Base-by-base conservation (phyloP, 2,113 vertebrate species). In the Vireo altiloquus region DNA sequence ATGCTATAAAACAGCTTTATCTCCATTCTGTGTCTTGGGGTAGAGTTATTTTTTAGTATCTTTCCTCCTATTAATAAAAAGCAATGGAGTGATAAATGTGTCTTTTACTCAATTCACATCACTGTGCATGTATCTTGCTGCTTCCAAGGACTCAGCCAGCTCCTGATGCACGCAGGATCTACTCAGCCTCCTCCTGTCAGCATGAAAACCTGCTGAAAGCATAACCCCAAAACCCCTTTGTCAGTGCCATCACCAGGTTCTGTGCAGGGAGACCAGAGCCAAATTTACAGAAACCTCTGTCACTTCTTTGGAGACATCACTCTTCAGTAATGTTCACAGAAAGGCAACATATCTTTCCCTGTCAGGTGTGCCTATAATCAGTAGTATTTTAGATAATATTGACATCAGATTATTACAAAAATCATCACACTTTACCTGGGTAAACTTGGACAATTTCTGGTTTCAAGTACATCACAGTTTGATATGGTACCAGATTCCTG, bases 1-100 rank as follows among this genome's bases (percentile, higher is more conserved):
- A 83, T 82, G 77, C 92, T 72, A 77, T 95, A 93, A 94, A 94
- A 91, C 61, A 95, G 83, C 79, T 96, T 96, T 94, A 94, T 92
- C 86, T 94, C 69, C 81, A 84, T 87, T 78, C 87, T 90, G 79
- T 85, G 75, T 94, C 81, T 94, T 70, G 72, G 50, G 70, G 42
- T 92, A 91, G 94, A 97, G 82, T 83, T 85, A 96, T 90, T 91
- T 94, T 93, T 94, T 76, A 95, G 88, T 87, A 68, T 91, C 94
- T 93, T 95, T 84, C 91, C 70, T 94, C 80, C 94, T 95, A 90
- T 96, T 94, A 96, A 92, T 96, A 93, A 97, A 96, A 82, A 68
- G 90, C 91, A 96, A 93, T 92, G 90, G 92, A 91, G 83, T 94
- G 94, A 94, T 94, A 94, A 96, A 97, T 93, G 88, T 81, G 68